Evolutionary conservation across 1,140 invertebrate genomes (phyloP), one percentile per base, ranked within the genome.

Genomic region (Lucilia cuprina): DNA sequence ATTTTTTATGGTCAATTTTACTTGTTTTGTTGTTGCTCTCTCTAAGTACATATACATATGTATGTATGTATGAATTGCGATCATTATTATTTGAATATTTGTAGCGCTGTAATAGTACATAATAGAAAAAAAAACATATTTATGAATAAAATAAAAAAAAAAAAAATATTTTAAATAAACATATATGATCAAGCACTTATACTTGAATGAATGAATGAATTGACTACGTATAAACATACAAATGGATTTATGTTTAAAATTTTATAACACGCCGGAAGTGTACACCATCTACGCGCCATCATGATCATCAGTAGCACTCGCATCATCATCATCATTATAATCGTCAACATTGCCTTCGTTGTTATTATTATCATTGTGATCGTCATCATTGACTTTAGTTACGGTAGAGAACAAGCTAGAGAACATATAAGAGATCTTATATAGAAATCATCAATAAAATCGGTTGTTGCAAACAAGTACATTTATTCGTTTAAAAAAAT

Each of bases 361-460:
- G 41, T 41, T 60, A 60, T 17, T 60, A n/a, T 17, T 7, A 3
- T 17, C 13, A 60, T n/a, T 60, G 55, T 70, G 65, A 70, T 21
- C 65, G 65, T 70, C 65, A 70, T 70, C 65, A 70, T 70, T 70
- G 65, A 21, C 65, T 19, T 13, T 17, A 55, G 50, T n/a, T 25
- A 21, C 19, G 3, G 65, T 25, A 21, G 55, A 60, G n/a, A n/a
- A n/a, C 65, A 70, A 41, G 49, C 49, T 49, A 25, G 2, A 70
- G 19, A 19, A 19, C 1, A 14, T n/a, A 12, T 5, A n/a, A 60
- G 55, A 17, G 55, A 14, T 2, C 7, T 60, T 60, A 4, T 60
- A 60, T 60, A 60, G 14, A 25, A 19, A 70, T 70, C 65, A 70
- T 70, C 65, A 70, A 70, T 25, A 70, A 70, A 70, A 70, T 70